Evolutionary conservation across 2,797 vertebrate genomes (phyloP).

Genomic region (Selene dorsalis): DNA sequence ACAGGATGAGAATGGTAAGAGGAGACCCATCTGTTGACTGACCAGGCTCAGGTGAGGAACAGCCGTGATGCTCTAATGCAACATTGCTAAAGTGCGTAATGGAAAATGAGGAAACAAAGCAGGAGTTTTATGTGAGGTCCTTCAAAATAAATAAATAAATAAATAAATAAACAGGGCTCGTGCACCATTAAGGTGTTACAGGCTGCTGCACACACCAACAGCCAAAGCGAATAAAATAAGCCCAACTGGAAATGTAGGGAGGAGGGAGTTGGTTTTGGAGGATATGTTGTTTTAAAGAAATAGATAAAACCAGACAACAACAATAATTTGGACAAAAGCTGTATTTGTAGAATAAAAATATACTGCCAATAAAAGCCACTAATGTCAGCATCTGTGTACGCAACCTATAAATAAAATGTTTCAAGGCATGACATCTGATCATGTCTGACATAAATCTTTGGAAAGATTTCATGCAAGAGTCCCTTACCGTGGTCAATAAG

Average conservation of each 20-base stretch:
- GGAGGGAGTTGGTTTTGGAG: neutral
- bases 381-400: neutral
- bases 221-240: conserved; percentile 6
- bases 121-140: neutral
- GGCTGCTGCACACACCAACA: neutral
- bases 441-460: neutral
- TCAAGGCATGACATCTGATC: neutral
- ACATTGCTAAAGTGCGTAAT: neutral
- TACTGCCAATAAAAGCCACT: neutral
- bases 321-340: neutral
- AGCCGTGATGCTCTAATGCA: neutral
- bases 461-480: neutral
- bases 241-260: neutral
- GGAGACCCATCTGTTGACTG: neutral
- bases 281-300: neutral
- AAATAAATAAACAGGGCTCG: neutral
- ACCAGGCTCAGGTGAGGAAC: neutral
- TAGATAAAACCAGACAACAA: neutral
- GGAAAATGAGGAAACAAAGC: neutral
- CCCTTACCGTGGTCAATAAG: conserved; percentile 93
- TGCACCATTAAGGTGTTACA: conserved; percentile 3
- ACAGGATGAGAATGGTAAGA: neutral
- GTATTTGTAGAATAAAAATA: neutral
- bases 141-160: neutral
- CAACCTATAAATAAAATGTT: neutral